These are phyloP conservation scores for Aramus guarauna DNA, from an alignment of 2,113 vertebrate species.

Conservation along the genomic window DNA sequence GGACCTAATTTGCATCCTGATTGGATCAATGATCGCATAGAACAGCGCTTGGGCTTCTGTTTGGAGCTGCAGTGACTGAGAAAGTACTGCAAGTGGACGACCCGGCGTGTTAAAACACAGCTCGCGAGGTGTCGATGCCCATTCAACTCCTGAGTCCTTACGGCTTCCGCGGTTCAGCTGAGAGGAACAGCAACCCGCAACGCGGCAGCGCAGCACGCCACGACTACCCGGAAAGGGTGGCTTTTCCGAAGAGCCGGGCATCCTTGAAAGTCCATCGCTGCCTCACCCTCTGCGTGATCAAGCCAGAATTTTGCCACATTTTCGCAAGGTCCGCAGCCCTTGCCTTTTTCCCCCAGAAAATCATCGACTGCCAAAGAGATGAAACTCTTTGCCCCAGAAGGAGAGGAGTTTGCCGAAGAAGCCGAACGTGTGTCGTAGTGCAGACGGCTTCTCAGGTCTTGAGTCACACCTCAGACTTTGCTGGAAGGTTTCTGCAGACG, in stretches of 20 bases:
- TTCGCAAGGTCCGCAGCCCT: not conserved
- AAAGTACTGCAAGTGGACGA: not conserved
- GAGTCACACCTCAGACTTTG: not conserved
- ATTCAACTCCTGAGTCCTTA: not conserved
- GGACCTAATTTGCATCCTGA: not conserved
- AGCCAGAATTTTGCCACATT: not conserved
- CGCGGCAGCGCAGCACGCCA: fast-evolving
- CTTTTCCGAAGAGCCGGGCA: not conserved
- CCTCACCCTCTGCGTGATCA: not conserved
- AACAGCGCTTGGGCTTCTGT: not conserved
- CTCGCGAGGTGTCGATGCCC: not conserved
- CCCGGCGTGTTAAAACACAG: not conserved
- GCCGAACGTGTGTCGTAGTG: fast-evolving
- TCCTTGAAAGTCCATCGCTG: not conserved
- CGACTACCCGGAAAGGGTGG: not conserved
- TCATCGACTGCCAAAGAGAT: not conserved
- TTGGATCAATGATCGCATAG: not conserved
- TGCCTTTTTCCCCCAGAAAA: not conserved
- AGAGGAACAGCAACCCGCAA: not conserved
- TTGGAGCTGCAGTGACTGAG: not conserved
- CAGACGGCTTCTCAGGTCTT: not conserved
- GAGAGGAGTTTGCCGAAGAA: not conserved
- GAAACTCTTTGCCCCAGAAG: not conserved
- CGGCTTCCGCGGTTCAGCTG: not conserved
- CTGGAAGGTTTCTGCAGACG: not conserved